A percentile compares a stretch with the other conserved stretches of the same genome.
Evolutionary conservation across 1,140 invertebrate species (phyloP).

Genomic region (Asbolus verrucosus): DNA sequence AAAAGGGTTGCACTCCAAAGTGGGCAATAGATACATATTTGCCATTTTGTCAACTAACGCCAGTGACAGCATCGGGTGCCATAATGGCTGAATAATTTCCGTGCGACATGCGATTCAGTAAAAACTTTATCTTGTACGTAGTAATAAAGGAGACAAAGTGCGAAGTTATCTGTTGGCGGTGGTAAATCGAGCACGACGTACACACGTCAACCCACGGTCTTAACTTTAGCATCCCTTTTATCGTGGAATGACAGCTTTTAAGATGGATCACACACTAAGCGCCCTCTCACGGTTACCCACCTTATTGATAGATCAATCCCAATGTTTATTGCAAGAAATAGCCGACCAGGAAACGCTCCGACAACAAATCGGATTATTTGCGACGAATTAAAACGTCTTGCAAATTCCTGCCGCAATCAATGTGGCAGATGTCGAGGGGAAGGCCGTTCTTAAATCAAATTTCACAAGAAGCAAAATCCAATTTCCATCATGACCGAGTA

Average conservation of each 20-base stretch:
- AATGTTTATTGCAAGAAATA: background rate
- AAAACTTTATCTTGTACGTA: constrained; percentile 8
- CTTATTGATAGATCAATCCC: background rate
- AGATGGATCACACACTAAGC: constrained; percentile 27
- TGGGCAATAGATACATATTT: no score
- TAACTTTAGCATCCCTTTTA: constrained; percentile 24
- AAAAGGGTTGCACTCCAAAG: no score
- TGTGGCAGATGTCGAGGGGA: background rate
- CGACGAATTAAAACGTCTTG: background rate
- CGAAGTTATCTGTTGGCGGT: constrained; percentile 26
- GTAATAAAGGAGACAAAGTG: constrained; percentile 30
- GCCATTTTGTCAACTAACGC: no score
- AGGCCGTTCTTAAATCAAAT: background rate
- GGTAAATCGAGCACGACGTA: constrained; percentile 28
- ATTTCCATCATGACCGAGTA: background rate
- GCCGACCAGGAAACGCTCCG: no score
- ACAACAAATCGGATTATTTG: constrained; percentile 1
- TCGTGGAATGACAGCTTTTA: constrained; percentile 4
- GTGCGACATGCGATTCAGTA: no score
- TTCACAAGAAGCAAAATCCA: background rate
- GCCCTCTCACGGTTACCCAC: background rate
- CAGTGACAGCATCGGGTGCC: background rate
- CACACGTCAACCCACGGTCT: background rate
- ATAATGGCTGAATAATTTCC: constrained; percentile 17
- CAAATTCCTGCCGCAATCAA: background rate